phyloP scores from a whole-genome alignment of 92 coral and sea anemone genomes.

The Hydrozoanthus gracilis region DNA sequence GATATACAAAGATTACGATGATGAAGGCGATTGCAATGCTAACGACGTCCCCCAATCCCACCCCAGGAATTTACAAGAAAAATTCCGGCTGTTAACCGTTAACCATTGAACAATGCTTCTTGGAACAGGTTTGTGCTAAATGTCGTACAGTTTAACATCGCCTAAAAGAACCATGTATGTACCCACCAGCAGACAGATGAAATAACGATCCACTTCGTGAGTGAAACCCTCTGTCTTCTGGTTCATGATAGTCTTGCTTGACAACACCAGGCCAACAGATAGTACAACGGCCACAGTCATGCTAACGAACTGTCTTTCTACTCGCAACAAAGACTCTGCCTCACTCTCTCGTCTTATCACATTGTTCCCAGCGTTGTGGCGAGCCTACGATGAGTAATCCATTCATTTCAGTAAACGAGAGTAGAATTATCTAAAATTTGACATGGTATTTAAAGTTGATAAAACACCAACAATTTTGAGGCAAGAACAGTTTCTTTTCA shows the following conservation, averaged over 20 bases:
- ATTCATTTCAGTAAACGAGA: no score
- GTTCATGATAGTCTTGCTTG: conserved; percentile 62
- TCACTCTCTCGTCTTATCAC: conserved; percentile 89
- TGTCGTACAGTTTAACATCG: no score
- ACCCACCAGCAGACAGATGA: conserved; percentile 85
- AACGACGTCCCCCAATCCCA: no score
- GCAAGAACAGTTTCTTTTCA: no score
- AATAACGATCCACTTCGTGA: conserved; percentile 69
- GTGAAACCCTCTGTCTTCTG: conserved; percentile 63
- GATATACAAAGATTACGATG: neutral
- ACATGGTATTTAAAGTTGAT: no score
- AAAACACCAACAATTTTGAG: no score
- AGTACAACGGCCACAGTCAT: conserved; percentile 77
- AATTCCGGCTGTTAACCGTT: no score
- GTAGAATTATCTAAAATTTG: no score
- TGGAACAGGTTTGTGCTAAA: no score
- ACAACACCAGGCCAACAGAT: conserved; percentile 78
- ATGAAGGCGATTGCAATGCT: neutral
- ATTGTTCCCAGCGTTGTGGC: conserved; percentile 66
- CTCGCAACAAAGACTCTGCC: conserved; percentile 72
- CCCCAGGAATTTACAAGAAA: no score
- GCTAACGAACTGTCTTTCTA: conserved; percentile 90
- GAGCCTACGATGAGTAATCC: conserved; percentile 62
- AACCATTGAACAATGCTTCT: no score
- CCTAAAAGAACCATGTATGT: neutral